These are phyloP conservation scores for Diadegma fenestrale DNA, from an alignment of 2,888 invertebrate species.

Conservation along the genomic window DNA sequence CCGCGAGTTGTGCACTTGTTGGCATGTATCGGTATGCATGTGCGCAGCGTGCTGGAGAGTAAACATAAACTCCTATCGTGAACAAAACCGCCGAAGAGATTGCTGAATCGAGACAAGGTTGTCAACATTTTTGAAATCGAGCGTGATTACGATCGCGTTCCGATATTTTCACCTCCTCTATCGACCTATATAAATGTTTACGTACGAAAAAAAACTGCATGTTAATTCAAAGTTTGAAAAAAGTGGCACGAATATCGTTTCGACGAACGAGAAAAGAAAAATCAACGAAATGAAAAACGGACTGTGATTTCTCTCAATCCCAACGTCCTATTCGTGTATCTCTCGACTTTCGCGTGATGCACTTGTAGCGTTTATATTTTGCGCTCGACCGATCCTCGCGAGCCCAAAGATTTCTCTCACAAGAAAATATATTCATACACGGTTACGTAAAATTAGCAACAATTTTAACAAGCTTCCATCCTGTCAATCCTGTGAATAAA, in stretches of 20 bases:
- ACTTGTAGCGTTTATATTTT: conserved; percentile 14
- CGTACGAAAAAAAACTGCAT: neutral
- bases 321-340: conserved; percentile 15
- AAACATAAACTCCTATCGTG: conserved; percentile 19
- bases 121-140: conserved; percentile 53
- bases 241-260: conserved; percentile 24
- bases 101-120: conserved; percentile 67
- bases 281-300: neutral
- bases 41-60: neutral
- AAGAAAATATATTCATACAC: conserved; percentile 12
- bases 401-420: conserved; percentile 36
- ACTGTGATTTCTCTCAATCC: conserved; percentile 25
- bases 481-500: conserved; percentile 3
- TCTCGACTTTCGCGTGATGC: conserved; percentile 12
- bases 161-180: conserved; percentile 12
- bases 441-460: conserved; percentile 39
- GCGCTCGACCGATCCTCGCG: conserved; percentile 15
- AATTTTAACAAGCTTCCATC: conserved; percentile 17
- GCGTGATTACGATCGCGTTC: conserved; percentile 29
- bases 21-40: neutral
- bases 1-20: neutral
- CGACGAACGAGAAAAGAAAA: neutral
- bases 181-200: conserved; percentile 30
- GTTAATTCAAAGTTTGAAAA: neutral
- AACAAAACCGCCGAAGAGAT: conserved; percentile 54